Percentiles rank a stretch among this genome's conserved stretches.
phyloP scores from a whole-genome alignment of 2,888 invertebrate genomes.

The Criorhina ranunculi region DNA sequence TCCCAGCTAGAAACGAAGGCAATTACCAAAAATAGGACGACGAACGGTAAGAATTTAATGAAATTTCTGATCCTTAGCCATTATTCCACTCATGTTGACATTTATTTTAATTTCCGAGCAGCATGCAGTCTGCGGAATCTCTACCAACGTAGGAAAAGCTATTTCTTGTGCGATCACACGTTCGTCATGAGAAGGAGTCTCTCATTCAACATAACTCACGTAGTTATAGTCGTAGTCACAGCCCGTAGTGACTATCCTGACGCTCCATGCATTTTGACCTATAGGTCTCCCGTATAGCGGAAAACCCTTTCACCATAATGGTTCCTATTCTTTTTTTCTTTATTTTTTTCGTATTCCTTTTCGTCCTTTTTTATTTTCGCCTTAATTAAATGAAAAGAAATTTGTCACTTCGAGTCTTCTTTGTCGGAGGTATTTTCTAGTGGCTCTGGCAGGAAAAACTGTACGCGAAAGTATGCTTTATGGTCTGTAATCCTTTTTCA shows the following conservation, averaged over 20 bases:
- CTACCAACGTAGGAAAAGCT: conserved; percentile 25
- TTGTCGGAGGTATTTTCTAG: conserved; percentile 46
- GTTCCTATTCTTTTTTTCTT: neutral
- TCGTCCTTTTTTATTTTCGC: conserved; percentile 42
- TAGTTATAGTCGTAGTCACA: conserved; percentile 51
- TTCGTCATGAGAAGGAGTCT: conserved; percentile 56
- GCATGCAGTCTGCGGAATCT: conserved; percentile 59
- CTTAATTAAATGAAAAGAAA: conserved; percentile 76
- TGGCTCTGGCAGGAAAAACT: conserved; percentile 40
- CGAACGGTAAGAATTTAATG: conserved; percentile 68
- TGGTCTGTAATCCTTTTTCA: conserved; percentile 51
- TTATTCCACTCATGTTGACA: conserved; percentile 75
- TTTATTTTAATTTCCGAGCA: conserved; percentile 71
- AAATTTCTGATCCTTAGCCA: conserved; percentile 73
- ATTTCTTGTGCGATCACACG: conserved; percentile 69
- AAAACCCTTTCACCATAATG: conserved; percentile 58
- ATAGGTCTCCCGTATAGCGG: conserved; percentile 37
- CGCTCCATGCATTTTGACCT: conserved; percentile 47
- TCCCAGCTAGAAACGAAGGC: conserved; percentile 60
- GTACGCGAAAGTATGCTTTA: conserved; percentile 73
- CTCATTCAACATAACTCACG: conserved; percentile 63
- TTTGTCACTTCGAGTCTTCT: conserved; percentile 69
- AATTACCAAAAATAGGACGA: conserved; percentile 65
- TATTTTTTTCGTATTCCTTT: neutral
- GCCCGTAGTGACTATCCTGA: conserved; percentile 13